These are phyloP conservation scores for Conchocele bisecta DNA, from an alignment of 2,888 invertebrate genomes.

Conservation along the genomic window DNA sequence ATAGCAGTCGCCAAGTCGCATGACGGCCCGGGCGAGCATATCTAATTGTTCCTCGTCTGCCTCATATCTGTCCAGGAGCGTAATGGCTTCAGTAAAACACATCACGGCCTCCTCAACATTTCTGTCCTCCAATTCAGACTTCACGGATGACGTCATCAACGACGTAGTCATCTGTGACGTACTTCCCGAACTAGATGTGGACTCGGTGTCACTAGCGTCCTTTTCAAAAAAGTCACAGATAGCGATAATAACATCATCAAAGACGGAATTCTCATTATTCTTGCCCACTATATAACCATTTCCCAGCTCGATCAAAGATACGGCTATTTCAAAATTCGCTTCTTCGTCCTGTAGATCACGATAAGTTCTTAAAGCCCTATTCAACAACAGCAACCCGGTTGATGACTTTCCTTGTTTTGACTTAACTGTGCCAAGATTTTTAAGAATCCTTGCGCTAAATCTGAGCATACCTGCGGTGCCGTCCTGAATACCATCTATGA, in stretches of 20 bases:
- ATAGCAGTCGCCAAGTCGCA: conserved; percentile 80
- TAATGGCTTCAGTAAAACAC: conserved; percentile 78
- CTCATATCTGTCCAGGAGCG: conserved; percentile 70
- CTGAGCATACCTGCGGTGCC: conserved; percentile 73
- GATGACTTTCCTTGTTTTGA: conserved; percentile 76
- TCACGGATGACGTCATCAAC: conserved; percentile 58
- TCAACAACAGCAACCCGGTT: conserved; percentile 75
- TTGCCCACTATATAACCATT: conserved; percentile 78
- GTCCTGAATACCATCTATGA: conserved; percentile 77
- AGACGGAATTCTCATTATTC: conserved; percentile 74
- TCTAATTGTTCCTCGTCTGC: conserved; percentile 69
- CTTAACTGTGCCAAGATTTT: conserved; percentile 77
- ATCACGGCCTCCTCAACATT: conserved; percentile 78
- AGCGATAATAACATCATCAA: conserved; percentile 76
- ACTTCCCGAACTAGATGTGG: conserved; percentile 60
- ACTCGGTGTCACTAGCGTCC: conserved; percentile 72
- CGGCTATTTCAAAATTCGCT: conserved; percentile 74
- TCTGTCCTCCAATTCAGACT: conserved; percentile 66
- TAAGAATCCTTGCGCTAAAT: conserved; percentile 75
- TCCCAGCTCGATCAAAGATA: conserved; percentile 78
- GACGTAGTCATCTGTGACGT: conserved; percentile 56
- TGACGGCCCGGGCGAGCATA: conserved; percentile 74
- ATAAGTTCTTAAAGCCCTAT: conserved; percentile 76
- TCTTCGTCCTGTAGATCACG: conserved; percentile 73
- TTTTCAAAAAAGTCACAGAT: conserved; percentile 78